phyloP scores from a whole-genome alignment of 1,140 invertebrate species.

The Pomacea maculata region DNA sequence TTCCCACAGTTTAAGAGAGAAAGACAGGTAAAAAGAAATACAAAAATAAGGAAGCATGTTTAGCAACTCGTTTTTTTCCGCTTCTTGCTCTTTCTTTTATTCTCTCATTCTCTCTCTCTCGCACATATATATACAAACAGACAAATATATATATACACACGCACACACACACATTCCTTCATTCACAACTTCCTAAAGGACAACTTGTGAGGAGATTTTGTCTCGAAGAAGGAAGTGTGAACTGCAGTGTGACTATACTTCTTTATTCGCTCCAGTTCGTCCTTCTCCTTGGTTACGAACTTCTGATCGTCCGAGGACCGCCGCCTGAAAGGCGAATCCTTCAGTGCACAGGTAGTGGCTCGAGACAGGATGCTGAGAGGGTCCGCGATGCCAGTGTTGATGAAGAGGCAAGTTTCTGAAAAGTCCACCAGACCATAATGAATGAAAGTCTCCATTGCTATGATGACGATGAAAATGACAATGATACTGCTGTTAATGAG shows the following conservation, averaged over 20 bases:
- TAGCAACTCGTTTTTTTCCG: too few species aligned
- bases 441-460: neutral
- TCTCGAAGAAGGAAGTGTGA: neutral
- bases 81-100: too few species aligned
- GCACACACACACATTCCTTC: too few species aligned
- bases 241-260: neutral
- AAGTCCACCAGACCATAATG: neutral
- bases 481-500: neutral
- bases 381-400: conserved; percentile 16
- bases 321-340: neutral
- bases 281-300: too few species aligned
- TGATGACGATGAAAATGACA: neutral
- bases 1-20: too few species aligned
- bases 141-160: neutral
- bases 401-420: conserved; percentile 8
- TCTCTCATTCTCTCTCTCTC: neutral
- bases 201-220: neutral
- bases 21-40: too few species aligned
- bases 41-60: too few species aligned
- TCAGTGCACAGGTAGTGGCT: neutral
- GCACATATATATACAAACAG: neutral
- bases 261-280: neutral
- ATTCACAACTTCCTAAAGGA: neutral
- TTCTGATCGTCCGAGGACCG: too few species aligned
- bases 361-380: neutral